Percentiles rank a stretch among this genome's conserved stretches.
Evolutionary conservation across 2,113 vertebrate genomes (phyloP).

Genomic region (Python bivittatus): DNA sequence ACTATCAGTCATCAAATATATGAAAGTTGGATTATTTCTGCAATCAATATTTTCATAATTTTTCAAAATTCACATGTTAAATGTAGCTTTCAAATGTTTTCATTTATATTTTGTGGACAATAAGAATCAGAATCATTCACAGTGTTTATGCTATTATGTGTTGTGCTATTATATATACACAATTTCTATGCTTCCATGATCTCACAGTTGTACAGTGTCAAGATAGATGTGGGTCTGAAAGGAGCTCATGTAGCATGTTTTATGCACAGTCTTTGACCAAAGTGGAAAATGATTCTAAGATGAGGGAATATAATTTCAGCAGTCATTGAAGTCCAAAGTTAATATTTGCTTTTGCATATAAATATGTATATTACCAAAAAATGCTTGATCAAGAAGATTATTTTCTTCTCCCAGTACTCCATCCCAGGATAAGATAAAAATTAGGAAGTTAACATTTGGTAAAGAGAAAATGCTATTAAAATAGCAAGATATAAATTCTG

Average conservation of each 20-base stretch:
- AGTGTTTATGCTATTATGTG: neutral
- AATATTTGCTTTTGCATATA: neutral
- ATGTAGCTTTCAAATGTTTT: neutral
- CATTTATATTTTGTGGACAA: neutral
- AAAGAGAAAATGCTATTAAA: neutral
- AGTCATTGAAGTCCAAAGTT: neutral
- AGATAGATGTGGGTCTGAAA: neutral
- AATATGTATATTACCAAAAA: neutral
- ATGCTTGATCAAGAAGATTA: neutral
- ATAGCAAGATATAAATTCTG: neutral
- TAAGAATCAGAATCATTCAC: neutral
- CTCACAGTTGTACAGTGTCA: neutral
- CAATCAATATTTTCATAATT: neutral
- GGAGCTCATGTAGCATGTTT: neutral
- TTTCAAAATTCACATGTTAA: neutral
- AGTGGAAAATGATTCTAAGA: neutral
- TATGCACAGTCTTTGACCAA: neutral
- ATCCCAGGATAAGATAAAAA: neutral
- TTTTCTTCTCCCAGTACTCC: neutral
- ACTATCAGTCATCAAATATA: neutral
- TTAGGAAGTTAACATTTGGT: neutral
- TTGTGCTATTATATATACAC: neutral
- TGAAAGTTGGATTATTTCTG: fast-evolving
- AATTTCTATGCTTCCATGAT: neutral
- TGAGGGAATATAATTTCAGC: neutral